Evolutionary conservation across 2,888 invertebrate species (phyloP).

Genomic region (Tuberolachnus salignus): DNA sequence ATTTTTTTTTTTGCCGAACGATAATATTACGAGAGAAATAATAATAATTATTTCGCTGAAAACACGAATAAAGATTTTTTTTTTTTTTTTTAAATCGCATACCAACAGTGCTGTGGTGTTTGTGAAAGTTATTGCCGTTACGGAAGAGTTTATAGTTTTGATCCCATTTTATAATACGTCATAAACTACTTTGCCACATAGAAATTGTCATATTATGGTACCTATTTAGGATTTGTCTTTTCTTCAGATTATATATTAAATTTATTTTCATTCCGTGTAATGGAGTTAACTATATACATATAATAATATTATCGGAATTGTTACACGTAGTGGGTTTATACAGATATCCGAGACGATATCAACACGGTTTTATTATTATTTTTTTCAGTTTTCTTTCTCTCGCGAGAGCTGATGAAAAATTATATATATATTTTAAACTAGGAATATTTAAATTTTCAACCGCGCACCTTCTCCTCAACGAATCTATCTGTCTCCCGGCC

Average conservation of each 20-base stretch:
- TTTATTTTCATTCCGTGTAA: no score
- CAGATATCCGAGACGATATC: not conserved
- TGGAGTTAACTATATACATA: no score
- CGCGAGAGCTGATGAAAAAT: not conserved
- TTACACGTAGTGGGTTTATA: not conserved
- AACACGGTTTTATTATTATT: no score
- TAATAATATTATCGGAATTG: no score
- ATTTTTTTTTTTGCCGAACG: not conserved
- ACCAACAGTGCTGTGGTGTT: not conserved
- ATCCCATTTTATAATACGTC: not conserved
- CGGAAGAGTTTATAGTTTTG: not conserved
- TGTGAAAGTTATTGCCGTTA: slow-evolving; percentile 17
- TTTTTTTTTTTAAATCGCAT: not conserved
- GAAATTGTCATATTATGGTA: not conserved
- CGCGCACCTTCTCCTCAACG: not conserved
- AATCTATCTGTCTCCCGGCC: not conserved
- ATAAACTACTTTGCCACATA: not conserved
- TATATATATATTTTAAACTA: not conserved
- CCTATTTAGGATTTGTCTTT: no score
- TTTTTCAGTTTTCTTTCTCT: not conserved
- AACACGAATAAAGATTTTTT: slow-evolving; percentile 3
- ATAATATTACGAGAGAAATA: not conserved
- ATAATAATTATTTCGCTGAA: not conserved
- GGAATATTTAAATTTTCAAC: slow-evolving; percentile 14
- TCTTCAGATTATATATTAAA: no score